phyloP scores from a whole-genome alignment of 2,797 vertebrate species.

The Gadopsis bispinosus region DNA sequence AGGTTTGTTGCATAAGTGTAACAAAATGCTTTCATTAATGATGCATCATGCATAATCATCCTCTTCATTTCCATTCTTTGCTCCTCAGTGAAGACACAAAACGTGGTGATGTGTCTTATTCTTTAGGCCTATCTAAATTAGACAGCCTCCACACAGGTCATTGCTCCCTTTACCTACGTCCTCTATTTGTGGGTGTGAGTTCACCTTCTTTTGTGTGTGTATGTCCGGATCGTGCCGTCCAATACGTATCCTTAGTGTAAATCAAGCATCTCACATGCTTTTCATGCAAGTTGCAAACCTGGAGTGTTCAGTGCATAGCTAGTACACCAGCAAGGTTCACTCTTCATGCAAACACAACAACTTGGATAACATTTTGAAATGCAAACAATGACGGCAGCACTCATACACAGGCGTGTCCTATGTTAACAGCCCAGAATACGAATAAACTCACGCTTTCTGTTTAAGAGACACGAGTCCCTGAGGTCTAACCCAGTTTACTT shows the following conservation, averaged over 20 bases:
- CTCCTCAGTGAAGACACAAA: constrained; percentile 43
- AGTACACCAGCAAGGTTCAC: background rate
- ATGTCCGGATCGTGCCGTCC: background rate
- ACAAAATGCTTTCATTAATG: constrained; percentile 68
- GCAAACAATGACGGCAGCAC: background rate
- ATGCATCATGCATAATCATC: constrained; percentile 59
- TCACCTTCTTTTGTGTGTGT: background rate
- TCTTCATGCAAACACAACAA: background rate
- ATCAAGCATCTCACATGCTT: background rate
- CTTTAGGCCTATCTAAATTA: constrained; percentile 45
- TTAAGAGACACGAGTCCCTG: background rate
- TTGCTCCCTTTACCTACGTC: background rate
- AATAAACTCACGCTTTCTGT: background rate
- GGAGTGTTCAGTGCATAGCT: background rate
- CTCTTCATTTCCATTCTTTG: constrained; percentile 58
- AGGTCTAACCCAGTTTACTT: constrained; percentile 6
- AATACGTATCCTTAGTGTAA: background rate
- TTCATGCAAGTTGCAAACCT: background rate
- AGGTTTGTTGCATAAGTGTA: constrained; percentile 47
- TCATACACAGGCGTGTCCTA: background rate
- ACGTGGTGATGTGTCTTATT: constrained; percentile 19
- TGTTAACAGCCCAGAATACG: background rate
- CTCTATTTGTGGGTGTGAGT: background rate
- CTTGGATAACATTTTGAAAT: constrained; percentile 4
- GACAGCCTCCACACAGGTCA: constrained; percentile 11